Evolutionary conservation across 2,888 invertebrate species (phyloP).

Genomic region (Disparrhopalites patrizii): DNA sequence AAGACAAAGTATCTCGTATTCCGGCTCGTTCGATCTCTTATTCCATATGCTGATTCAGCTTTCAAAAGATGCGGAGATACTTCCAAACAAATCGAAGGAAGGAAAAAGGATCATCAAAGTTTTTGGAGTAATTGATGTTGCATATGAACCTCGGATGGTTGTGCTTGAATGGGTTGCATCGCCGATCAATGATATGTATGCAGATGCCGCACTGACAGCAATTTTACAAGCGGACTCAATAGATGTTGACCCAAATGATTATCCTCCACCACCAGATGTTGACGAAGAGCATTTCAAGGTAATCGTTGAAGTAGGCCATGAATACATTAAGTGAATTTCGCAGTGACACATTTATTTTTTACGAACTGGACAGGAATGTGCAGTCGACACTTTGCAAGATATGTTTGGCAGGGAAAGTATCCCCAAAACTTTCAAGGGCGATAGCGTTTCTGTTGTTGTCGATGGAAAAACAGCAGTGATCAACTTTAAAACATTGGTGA

Average conservation of each 20-base stretch:
- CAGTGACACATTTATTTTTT: not conserved
- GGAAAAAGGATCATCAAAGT: constrained; percentile 62
- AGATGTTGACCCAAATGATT: constrained; percentile 58
- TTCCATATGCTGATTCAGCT: constrained; percentile 73
- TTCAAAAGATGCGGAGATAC: constrained; percentile 67
- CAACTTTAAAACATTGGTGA: constrained; percentile 72
- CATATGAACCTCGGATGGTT: constrained; percentile 74
- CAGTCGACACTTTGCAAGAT: constrained; percentile 84
- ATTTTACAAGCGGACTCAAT: constrained; percentile 76
- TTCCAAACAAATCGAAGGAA: constrained; percentile 61
- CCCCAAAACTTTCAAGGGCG: constrained; percentile 88
- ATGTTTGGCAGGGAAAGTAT: constrained; percentile 95
- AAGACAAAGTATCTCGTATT: constrained; percentile 77
- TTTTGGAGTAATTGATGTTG: constrained; percentile 77
- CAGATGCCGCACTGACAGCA: constrained; percentile 87
- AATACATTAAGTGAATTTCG: not conserved
- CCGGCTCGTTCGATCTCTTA: constrained; percentile 54
- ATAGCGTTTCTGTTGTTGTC: constrained; percentile 77
- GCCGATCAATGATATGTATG: constrained; percentile 96
- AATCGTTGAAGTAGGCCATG: constrained; percentile 21
- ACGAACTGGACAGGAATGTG: constrained; percentile 63
- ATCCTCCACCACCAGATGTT: constrained; percentile 61
- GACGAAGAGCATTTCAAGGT: constrained; percentile 88
- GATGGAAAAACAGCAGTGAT: constrained; percentile 80
- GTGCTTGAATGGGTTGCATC: constrained; percentile 92